These are phyloP conservation scores for Odontamblyopus lacepedii DNA, from an alignment of 2,797 vertebrate species.

Conservation along the genomic window DNA sequence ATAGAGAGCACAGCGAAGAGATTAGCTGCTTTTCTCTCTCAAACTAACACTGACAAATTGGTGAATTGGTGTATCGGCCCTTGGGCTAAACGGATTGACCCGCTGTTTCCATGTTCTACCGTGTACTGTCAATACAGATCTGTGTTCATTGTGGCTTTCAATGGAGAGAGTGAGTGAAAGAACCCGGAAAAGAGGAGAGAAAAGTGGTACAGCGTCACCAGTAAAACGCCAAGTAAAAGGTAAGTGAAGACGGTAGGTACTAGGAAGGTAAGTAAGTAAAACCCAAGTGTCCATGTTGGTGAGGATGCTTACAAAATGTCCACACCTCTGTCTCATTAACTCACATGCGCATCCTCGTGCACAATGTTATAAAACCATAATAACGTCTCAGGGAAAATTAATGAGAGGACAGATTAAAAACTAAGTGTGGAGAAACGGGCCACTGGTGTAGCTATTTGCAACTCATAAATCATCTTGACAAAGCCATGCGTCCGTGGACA, in stretches of 20 bases:
- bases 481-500: constrained; percentile 73
- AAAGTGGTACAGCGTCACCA: neutral
- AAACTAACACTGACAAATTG: constrained; percentile 84
- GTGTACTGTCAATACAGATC: constrained; percentile 81
- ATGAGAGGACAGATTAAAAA: constrained; percentile 86
- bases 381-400: constrained; percentile 80
- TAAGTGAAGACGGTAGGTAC: neutral
- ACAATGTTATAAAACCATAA: constrained; percentile 79
- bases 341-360: constrained; percentile 66
- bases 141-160: constrained; percentile 72
- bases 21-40: constrained; percentile 83
- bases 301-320: constrained; percentile 51
- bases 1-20: constrained; percentile 84
- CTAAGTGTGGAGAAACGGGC: constrained; percentile 86
- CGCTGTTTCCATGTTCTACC: constrained; percentile 79
- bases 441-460: constrained; percentile 81
- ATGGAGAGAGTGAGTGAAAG: constrained; percentile 67
- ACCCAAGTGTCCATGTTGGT: constrained; percentile 41
- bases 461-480: constrained; percentile 82
- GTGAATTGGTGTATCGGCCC: constrained; percentile 82
- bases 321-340: constrained; percentile 70
- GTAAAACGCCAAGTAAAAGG: neutral
- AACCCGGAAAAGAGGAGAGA: constrained; percentile 27
- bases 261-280: constrained; percentile 18
- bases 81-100: constrained; percentile 82